Evolutionary conservation across 92 coral and sea anemone genomes (phyloP).

Genomic region (Galaxea fascicularis): DNA sequence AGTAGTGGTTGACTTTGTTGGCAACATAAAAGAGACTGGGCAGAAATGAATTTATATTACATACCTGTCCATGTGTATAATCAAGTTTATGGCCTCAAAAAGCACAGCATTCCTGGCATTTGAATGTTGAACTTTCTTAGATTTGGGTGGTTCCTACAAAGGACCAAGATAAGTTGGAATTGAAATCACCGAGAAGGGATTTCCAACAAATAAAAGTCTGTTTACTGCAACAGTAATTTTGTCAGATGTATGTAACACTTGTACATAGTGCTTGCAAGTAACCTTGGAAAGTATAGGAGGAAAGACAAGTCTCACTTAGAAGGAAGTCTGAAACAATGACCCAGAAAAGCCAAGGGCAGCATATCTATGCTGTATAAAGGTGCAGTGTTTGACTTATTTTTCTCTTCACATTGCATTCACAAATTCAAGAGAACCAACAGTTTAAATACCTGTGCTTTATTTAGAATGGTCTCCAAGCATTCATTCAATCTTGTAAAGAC

Average conservation of each 20-base stretch:
- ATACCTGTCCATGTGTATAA: conserved; percentile 99
- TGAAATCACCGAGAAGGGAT: background rate
- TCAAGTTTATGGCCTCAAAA: conserved; percentile 92
- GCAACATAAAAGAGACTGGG: background rate
- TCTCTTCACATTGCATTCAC: too few species aligned
- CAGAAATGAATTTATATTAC: background rate
- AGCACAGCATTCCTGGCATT: conserved; percentile 99
- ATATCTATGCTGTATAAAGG: too few species aligned
- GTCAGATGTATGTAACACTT: too few species aligned
- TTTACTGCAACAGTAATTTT: too few species aligned
- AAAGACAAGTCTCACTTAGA: too few species aligned
- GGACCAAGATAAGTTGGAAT: background rate
- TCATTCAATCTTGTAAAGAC: conserved; percentile 84
- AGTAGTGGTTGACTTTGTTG: background rate
- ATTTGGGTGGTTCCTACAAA: conserved; percentile 94
- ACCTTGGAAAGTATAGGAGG: too few species aligned
- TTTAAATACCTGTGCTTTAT: conserved; percentile 90
- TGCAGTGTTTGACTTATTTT: too few species aligned
- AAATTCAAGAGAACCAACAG: too few species aligned
- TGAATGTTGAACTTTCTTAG: conserved; percentile 99
- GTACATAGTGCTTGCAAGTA: too few species aligned
- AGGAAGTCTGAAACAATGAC: too few species aligned
- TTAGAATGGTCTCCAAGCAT: conserved; percentile 94
- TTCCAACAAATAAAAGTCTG: too few species aligned
- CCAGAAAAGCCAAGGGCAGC: too few species aligned